These are phyloP conservation scores for Lophotriccus pileatus DNA, from an alignment of 2,797 vertebrate genomes.

Conservation along the genomic window DNA sequence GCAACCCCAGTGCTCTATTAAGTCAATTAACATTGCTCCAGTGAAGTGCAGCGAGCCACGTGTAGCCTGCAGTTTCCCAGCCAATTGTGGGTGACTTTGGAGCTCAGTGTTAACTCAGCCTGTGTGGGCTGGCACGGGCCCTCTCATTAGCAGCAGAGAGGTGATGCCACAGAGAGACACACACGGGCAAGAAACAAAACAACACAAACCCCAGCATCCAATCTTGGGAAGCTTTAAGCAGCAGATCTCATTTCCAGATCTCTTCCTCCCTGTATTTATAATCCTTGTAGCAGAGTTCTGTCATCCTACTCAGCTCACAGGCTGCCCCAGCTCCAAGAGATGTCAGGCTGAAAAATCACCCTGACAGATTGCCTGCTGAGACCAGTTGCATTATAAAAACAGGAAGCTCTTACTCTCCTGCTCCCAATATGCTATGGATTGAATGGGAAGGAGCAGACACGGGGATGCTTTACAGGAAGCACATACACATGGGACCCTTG, in stretches of 20 bases:
- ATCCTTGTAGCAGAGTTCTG: background rate
- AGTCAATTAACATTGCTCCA: slow-evolving; percentile 33
- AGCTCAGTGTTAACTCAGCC: background rate
- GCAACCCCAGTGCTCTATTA: background rate
- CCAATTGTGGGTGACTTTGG: background rate
- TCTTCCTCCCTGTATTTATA: background rate
- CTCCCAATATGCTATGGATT: background rate
- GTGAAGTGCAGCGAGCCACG: background rate
- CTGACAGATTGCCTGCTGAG: slow-evolving; percentile 1
- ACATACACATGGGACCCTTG: background rate
- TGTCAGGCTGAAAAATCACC: slow-evolving; percentile 34
- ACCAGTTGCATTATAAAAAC: background rate
- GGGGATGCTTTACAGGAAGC: slow-evolving; percentile 8
- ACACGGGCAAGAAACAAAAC: background rate
- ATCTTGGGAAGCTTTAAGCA: background rate
- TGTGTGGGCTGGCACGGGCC: background rate
- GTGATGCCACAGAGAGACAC: background rate
- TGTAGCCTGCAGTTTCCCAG: background rate
- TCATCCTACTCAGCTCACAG: background rate
- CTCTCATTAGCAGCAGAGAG: background rate
- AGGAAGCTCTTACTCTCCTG: slow-evolving; percentile 15
- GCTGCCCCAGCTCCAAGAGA: background rate
- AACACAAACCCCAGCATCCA: background rate
- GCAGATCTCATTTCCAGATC: background rate
- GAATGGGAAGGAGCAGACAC: background rate